phyloP scores from a whole-genome alignment of 1,140 invertebrate species.

The Microvelia longipes region DNA sequence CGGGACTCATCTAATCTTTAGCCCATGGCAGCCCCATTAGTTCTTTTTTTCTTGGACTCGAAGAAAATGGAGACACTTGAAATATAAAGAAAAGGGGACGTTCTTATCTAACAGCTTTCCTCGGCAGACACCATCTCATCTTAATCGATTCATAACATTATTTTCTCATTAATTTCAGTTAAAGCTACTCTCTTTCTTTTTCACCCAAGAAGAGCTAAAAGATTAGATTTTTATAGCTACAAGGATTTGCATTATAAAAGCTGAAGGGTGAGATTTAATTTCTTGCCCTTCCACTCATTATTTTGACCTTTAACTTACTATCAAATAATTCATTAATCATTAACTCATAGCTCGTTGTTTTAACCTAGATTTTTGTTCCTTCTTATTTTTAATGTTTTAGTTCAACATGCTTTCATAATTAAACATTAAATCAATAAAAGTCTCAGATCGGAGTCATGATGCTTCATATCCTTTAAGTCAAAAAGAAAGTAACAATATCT shows the following conservation, averaged over 20 bases:
- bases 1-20: not conserved
- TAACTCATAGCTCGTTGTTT: too few relatives aligned
- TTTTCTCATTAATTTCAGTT: not conserved
- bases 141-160: not conserved
- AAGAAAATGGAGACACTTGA: not conserved
- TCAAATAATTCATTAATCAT: too few relatives aligned
- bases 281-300: too few relatives aligned
- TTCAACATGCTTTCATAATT: too few relatives aligned
- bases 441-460: too few relatives aligned
- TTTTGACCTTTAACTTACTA: too few relatives aligned
- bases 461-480: too few relatives aligned
- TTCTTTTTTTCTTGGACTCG: not conserved
- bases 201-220: not conserved
- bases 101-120: not conserved
- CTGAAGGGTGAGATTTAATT: too few relatives aligned
- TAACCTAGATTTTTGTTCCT: too few relatives aligned
- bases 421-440: too few relatives aligned
- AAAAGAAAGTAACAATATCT: too few relatives aligned
- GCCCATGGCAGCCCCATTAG: not conserved
- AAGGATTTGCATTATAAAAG: not conserved
- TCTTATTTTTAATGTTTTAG: too few relatives aligned
- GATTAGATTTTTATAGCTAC: not conserved
- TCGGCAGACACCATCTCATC: not conserved
- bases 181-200: not conserved
- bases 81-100: not conserved